Evolutionary conservation across 1,140 invertebrate genomes (phyloP), one percentile per base, ranked within the genome.

Genomic region (Monochamus saltuarius): DNA sequence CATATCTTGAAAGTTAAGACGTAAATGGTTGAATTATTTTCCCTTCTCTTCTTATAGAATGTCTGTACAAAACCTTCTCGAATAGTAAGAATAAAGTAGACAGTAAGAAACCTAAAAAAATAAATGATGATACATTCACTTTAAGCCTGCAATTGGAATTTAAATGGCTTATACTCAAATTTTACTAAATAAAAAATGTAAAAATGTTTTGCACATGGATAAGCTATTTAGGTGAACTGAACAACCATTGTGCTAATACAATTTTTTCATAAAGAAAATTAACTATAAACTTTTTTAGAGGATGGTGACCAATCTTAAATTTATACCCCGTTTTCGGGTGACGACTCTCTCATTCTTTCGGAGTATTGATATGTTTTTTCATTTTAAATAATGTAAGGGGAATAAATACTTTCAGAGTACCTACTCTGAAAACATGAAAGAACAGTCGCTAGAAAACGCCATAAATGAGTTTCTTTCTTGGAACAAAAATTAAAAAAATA

Each of bases 11-110:
- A n/a, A n/a, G n/a, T 29, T 72, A 82, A 10, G 77, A 73, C 9
- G 82, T 74, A 65, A 85, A 87, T 11, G 85, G 86, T 64, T 83
- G 82, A 19, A 88, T 82, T 4, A 84, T 76, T 60, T 76, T 78
- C 22, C 78, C 76, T 34, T 84, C 79, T 16, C 75, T 80, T 8
- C 71, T 72, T n/a, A 68, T 62, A 65, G 79, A 77, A 6, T 79
- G 77, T 42, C 76, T 75, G 35, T 80, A 73, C 61, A 80, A 84
- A 16, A 81, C 69, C 64, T 80, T 83, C 68, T 88, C 87, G 2
- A 77, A 69, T 3, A 80, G 53, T 8, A 87, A 75, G 7, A 85
- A 73, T 11, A 81, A 60, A 1, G 78, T 65, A 1, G 83, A 79
- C n/a, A 80, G 16, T 4, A 66, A 16, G 38, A 69, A 70, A 39